phyloP scores from a whole-genome alignment of 2,797 vertebrate species.

The Enteromius treurensis region DNA sequence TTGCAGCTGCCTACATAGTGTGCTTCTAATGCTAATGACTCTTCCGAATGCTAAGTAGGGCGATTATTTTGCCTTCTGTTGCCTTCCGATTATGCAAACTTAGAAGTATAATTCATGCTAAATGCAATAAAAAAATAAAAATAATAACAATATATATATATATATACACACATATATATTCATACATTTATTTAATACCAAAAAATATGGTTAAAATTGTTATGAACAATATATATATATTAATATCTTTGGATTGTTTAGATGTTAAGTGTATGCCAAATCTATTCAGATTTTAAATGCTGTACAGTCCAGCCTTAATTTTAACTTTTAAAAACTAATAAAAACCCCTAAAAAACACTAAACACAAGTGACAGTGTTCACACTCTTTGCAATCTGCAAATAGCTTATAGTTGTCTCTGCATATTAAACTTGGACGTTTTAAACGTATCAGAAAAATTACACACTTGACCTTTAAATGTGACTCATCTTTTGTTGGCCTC shows the following conservation, averaged over 20 bases:
- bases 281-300: not conserved
- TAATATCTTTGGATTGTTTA: too few species aligned
- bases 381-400: not conserved
- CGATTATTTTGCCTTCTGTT: not conserved
- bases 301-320: not conserved
- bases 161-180: too few species aligned
- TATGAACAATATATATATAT: not conserved
- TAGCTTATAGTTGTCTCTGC: not conserved
- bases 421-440: slow-evolving; percentile 8
- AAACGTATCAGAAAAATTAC: not conserved
- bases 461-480: not conserved
- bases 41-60: not conserved
- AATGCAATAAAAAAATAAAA: not conserved
- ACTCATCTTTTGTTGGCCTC: not conserved
- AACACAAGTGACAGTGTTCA: not conserved
- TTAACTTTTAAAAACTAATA: too few species aligned
- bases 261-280: not conserved
- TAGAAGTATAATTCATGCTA: not conserved
- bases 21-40: not conserved
- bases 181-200: not conserved
- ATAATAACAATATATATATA: too few species aligned
- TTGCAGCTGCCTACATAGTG: not conserved
- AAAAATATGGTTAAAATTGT: not conserved
- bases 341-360: too few species aligned
- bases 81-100: not conserved